A percentile compares a stretch with the other conserved stretches of the same genome.
Evolutionary conservation across 2,888 invertebrate species (phyloP).

Genomic region (Eubasilissa splendida): DNA sequence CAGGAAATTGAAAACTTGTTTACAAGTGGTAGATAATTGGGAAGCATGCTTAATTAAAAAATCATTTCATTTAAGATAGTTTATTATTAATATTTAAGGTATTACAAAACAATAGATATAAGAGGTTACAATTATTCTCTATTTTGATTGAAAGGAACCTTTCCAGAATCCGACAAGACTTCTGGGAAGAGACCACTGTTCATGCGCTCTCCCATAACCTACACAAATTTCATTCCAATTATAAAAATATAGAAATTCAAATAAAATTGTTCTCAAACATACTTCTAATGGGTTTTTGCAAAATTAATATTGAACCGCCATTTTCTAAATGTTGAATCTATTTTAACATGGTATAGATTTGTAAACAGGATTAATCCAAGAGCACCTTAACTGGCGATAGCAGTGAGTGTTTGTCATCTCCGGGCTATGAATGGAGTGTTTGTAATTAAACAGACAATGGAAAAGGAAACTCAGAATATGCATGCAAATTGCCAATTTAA

Average conservation of each 20-base stretch:
- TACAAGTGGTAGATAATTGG: slow-evolving; percentile 28
- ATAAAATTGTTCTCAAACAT: no score
- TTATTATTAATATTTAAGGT: slow-evolving; percentile 55
- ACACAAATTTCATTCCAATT: slow-evolving; percentile 11
- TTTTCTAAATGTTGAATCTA: no score
- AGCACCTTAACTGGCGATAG: no score
- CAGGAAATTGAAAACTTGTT: slow-evolving; percentile 48
- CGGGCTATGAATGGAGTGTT: no score
- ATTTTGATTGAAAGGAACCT: slow-evolving; percentile 83
- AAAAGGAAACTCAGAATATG: slow-evolving; percentile 1
- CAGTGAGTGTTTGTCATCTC: no score
- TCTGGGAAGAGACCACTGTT: slow-evolving; percentile 77
- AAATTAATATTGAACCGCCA: no score
- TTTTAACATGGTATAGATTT: no score
- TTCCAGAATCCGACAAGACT: slow-evolving; percentile 87
- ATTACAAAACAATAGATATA: slow-evolving; percentile 53
- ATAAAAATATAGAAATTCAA: slow-evolving; percentile 28
- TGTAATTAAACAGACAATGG: not conserved
- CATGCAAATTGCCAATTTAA: slow-evolving; percentile 4
- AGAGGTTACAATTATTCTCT: slow-evolving; percentile 50
- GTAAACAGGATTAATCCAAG: no score
- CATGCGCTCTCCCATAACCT: slow-evolving; percentile 28
- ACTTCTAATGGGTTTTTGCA: no score
- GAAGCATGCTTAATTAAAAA: slow-evolving; percentile 41
- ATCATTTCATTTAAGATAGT: slow-evolving; percentile 51